phyloP scores from a whole-genome alignment of 1,140 invertebrate species.

The Sitophilus oryzae region DNA sequence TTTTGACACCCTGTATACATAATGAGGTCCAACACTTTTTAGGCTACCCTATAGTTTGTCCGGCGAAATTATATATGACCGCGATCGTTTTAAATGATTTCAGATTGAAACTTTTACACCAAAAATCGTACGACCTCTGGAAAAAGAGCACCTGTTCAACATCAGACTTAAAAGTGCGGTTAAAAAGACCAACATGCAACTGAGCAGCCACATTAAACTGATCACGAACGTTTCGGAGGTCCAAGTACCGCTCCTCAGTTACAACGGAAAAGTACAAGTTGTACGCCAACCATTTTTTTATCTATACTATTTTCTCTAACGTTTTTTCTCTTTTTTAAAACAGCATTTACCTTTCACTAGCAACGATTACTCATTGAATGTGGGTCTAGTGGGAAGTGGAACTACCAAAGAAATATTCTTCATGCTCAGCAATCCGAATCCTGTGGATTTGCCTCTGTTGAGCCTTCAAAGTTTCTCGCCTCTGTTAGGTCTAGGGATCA shows the following conservation, averaged over 20 bases:
- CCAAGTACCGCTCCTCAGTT: constrained; percentile 64
- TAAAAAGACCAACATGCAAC: constrained; percentile 53
- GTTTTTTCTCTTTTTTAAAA: too few relatives aligned
- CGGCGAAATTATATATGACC: too few relatives aligned
- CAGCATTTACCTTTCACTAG: constrained; percentile 48
- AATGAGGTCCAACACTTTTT: too few relatives aligned
- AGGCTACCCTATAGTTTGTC: too few relatives aligned
- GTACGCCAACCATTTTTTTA: constrained; percentile 41
- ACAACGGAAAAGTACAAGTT: constrained; percentile 63
- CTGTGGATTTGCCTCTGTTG: constrained; percentile 61
- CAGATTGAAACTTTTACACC: constrained; percentile 58
- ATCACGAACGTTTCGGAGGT: constrained; percentile 70
- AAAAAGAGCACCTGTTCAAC: constrained; percentile 55
- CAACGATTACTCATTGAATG: constrained; percentile 58
- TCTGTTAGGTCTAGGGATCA: constrained; percentile 59
- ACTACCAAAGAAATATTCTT: constrained; percentile 63
- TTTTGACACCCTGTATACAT: too few relatives aligned
- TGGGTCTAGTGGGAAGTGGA: constrained; percentile 67
- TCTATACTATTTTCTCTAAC: too few relatives aligned
- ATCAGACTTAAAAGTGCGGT: constrained; percentile 52
- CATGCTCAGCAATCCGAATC: constrained; percentile 71
- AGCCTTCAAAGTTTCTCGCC: constrained; percentile 64
- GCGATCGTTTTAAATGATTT: too few relatives aligned
- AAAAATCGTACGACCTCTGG: constrained; percentile 55
- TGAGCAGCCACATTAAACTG: constrained; percentile 60